Base-by-base conservation (phyloP, 1,140 invertebrate species). In the Heliothis subflexa region DNA sequence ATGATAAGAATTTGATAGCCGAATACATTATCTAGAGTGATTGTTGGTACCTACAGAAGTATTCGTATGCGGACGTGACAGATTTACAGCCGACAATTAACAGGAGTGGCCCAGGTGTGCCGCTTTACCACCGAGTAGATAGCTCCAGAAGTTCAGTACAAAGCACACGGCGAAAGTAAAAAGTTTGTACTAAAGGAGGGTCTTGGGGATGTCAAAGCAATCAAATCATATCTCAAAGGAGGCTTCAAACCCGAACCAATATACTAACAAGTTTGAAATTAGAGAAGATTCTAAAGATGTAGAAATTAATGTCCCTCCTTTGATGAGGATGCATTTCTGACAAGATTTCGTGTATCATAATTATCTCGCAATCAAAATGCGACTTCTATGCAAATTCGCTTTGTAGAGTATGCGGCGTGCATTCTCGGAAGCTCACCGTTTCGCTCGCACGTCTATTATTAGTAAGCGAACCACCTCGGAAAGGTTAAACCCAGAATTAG, bases 401-500 rank as follows among this genome's bases (percentile, higher is more conserved):
- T 18, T 49, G 57, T 74, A 70, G 74, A 81, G 85, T 76, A 81
- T 82, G 83, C 84, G 77, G 72, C 75, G 77, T 83, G 88, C 86
- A 86, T 86, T 86, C 84, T 78, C 85, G 80, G 76, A 83, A 82
- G 85, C 78, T 75, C 82, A 61, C 71, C 84, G 61, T 79, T 81
- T 82, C 79, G 68, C 78, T 62, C 82, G 76, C 33, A 59, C 77
- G 55, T 28, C 62, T 89, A 91, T 88, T 88, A 85, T 89, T 92
- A 91, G 86, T 76, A 10, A 57, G 79, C 85, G 80, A 82, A 81
- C 81, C 83, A 85, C 87, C 85, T 86, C 88, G 86, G 81, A 93
- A 93, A 90, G 91, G 88, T 91, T 90, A 87, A 78, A 78, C 82
- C 83, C 89, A 81, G 81, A 91, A 89, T 89, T 92, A 91, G 89